Conservation (phyloP, 2,888 invertebrate species). For the Drosophila fulvimacula region DNA sequence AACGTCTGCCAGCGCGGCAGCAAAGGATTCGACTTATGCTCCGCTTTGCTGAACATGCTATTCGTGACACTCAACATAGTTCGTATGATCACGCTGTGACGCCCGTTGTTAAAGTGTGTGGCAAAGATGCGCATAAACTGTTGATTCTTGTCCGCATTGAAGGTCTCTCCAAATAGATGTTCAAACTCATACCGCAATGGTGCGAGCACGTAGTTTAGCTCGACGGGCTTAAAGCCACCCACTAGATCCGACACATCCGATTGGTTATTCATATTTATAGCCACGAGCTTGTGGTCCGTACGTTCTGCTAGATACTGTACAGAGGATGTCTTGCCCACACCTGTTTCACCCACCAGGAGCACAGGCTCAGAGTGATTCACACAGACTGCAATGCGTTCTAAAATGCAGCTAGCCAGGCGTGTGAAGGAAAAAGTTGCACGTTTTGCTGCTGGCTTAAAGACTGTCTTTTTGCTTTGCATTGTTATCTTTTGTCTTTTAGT, state of each 20-base stretch:
- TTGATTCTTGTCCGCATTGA: conserved; percentile 90
- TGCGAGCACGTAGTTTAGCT: conserved; percentile 91
- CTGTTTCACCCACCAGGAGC: conserved; percentile 98
- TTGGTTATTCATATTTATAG: conserved; percentile 99
- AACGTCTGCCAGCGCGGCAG: conserved; percentile 88
- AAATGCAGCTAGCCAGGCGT: conserved; percentile 90
- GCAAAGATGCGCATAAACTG: conserved; percentile 93
- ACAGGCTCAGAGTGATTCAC: conserved; percentile 94
- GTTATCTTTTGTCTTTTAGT: conserved; percentile 79
- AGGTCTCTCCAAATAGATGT: conserved; percentile 91
- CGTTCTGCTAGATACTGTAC: conserved; percentile 95
- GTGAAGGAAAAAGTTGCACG: conserved; percentile 92
- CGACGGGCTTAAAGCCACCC: conserved; percentile 98
- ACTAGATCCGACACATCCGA: conserved; percentile 98
- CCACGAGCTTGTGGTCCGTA: conserved; percentile 93
- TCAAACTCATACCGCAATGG: conserved; percentile 94
- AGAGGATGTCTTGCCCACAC: conserved; percentile 98
- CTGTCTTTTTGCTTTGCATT: conserved; percentile 48
- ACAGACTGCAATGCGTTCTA: conserved; percentile 95
- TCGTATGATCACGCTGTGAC: conserved; percentile 90
- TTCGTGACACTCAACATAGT: conserved; percentile 90
- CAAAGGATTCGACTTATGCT: conserved; percentile 66
- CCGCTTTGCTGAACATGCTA: conserved; percentile 75
- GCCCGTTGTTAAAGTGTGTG: conserved; percentile 89
- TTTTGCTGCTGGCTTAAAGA: conserved; percentile 50